These are phyloP conservation scores for Chaetodon trifasciatus DNA, from an alignment of 2,797 vertebrate genomes.

Conservation along the genomic window DNA sequence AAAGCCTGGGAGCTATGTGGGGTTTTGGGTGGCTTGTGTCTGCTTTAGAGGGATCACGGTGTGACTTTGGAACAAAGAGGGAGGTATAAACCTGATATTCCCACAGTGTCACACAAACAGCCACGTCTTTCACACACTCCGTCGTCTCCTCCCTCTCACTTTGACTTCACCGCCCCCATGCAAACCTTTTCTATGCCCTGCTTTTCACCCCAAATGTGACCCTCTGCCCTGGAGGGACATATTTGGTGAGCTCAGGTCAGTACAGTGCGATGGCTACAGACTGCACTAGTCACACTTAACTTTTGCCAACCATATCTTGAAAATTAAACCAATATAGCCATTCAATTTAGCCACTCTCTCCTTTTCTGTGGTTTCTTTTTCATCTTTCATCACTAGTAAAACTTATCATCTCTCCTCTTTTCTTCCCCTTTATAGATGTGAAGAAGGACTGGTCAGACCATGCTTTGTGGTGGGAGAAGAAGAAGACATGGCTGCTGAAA, in stretches of 20 bases:
- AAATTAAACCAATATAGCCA: too few relatives aligned
- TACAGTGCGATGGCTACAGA: conserved; percentile 37
- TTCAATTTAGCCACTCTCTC: not conserved
- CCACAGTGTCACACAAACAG: conserved; percentile 74
- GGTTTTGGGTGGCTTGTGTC: conserved; percentile 79
- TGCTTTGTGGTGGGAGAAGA: conserved; percentile 99
- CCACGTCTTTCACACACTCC: conserved; percentile 68
- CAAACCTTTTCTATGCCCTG: conserved; percentile 39
- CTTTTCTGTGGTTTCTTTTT: not conserved
- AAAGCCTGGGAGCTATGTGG: conserved; percentile 68
- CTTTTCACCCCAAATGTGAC: conserved; percentile 42
- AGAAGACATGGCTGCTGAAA: conserved; percentile 98
- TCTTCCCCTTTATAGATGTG: conserved; percentile 86
- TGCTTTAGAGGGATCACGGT: conserved; percentile 69
- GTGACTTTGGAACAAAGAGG: conserved; percentile 78
- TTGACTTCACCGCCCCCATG: conserved; percentile 53
- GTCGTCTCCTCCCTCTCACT: conserved; percentile 55
- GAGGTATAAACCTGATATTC: conserved; percentile 81
- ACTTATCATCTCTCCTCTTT: not conserved
- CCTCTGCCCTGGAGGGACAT: conserved; percentile 60
- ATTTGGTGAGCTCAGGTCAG: conserved; percentile 60
- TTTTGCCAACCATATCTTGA: conserved; percentile 4
- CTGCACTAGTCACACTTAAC: conserved; percentile 38
- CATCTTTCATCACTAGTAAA: conserved; percentile 3
- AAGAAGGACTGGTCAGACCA: conserved; percentile 99